Percentiles rank a stretch among this genome's conserved stretches.
These are phyloP conservation scores for Ischnura elegans DNA, from an alignment of 2,888 invertebrate species.

Conservation along the genomic window DNA sequence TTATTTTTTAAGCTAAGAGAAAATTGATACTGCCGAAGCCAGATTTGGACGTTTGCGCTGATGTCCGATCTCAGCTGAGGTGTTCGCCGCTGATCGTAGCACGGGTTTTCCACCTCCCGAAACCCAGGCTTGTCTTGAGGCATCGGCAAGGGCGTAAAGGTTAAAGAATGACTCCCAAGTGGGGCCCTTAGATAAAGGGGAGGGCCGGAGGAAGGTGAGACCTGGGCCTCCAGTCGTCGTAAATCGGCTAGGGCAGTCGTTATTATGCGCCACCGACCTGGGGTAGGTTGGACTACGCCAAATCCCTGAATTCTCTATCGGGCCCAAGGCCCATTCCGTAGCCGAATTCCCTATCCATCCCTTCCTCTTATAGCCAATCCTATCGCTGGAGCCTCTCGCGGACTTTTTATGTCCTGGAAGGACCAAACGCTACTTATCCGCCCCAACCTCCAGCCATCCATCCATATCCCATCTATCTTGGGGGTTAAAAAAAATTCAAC, in stretches of 20 bases:
- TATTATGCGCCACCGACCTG: constrained; percentile 41
- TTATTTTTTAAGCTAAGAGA: no score
- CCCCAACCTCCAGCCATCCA: neutral
- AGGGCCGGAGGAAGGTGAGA: neutral
- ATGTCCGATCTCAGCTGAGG: no score
- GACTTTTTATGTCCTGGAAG: neutral
- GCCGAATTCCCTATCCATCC: neutral
- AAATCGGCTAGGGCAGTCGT: constrained; percentile 32
- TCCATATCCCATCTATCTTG: constrained; percentile 18
- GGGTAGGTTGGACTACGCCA: neutral
- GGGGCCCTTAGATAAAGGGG: neutral
- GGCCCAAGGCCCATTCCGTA: no score
- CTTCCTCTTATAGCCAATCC: neutral
- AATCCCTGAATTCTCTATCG: constrained; percentile 45
- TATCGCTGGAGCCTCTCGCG: neutral
- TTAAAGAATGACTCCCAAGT: constrained; percentile 30
- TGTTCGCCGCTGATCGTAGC: no score
- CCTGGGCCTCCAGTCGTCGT: neutral
- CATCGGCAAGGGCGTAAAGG: neutral
- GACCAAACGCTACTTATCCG: neutral
- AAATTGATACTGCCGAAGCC: no score
- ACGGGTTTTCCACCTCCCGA: no score
- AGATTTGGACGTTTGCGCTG: no score
- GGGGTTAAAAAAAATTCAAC: neutral
- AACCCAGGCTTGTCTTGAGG: neutral